These are phyloP conservation scores for Trachymyrmex cornetzi DNA, from an alignment of 1,140 invertebrate genomes.

Conservation along the genomic window DNA sequence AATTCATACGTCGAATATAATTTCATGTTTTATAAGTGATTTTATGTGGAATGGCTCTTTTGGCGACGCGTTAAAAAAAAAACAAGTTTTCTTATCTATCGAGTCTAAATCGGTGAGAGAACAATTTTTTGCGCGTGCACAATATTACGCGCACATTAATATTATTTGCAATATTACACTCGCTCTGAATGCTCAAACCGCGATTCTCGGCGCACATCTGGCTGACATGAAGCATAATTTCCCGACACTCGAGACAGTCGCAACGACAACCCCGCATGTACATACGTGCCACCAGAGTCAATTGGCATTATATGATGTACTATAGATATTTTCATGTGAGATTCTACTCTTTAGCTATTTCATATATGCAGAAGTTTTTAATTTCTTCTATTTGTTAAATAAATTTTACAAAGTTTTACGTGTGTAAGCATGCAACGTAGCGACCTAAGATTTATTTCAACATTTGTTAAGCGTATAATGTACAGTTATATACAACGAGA, in stretches of 20 bases:
- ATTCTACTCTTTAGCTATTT: neutral
- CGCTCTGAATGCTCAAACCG: neutral
- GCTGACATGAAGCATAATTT: slow-evolving; percentile 31
- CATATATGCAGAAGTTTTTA: neutral
- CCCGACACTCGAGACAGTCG: slow-evolving; percentile 55
- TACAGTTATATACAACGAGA: neutral
- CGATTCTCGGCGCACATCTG: slow-evolving; percentile 17
- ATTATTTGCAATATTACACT: slow-evolving; percentile 54
- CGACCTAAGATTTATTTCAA: slow-evolving; percentile 7
- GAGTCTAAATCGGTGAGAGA: neutral
- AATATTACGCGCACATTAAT: neutral
- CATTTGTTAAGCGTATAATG: slow-evolving; percentile 7
- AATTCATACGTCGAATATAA: slow-evolving; percentile 35
- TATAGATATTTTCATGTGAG: slow-evolving; percentile 21
- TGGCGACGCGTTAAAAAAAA: no score
- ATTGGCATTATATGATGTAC: slow-evolving; percentile 81
- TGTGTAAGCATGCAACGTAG: neutral
- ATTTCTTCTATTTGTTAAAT: neutral
- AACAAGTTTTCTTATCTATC: no score
- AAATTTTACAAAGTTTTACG: slow-evolving; percentile 4
- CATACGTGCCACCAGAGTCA: slow-evolving; percentile 83
- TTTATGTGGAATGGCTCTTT: neutral
- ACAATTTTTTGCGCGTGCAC: neutral
- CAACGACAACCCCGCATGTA: slow-evolving; percentile 83
- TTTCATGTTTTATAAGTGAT: neutral